These are phyloP conservation scores for Orthochromis indermauri DNA, from an alignment of 2,113 vertebrate genomes.

Conservation along the genomic window DNA sequence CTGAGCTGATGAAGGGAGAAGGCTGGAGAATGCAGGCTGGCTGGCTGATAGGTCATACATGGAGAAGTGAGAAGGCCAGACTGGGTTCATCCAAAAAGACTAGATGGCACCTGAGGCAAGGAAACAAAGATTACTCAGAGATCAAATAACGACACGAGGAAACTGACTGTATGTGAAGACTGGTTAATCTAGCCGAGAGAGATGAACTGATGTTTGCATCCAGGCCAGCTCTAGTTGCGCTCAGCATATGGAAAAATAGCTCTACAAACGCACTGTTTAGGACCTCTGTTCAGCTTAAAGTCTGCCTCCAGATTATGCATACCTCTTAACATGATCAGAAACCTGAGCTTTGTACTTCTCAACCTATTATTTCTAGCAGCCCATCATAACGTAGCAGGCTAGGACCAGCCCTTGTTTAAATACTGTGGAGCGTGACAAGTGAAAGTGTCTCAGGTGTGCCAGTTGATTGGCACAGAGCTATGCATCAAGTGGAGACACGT, in stretches of 20 bases:
- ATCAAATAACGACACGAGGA: background rate
- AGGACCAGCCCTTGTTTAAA: background rate
- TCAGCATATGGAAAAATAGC: background rate
- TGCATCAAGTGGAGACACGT: background rate
- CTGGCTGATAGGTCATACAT: background rate
- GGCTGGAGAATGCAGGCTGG: background rate
- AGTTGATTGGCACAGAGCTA: background rate
- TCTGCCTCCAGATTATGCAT: background rate
- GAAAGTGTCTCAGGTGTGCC: background rate
- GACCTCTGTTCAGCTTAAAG: background rate
- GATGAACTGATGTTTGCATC: background rate
- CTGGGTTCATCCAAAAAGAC: background rate
- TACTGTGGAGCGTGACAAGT: background rate
- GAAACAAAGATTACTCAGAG: background rate
- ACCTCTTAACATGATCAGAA: background rate
- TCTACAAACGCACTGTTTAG: background rate
- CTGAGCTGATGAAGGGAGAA: background rate
- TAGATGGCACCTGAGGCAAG: background rate
- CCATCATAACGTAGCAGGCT: background rate
- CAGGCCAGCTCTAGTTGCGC: accelerated
- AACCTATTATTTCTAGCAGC: background rate
- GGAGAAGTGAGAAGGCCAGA: background rate
- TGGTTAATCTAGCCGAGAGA: background rate
- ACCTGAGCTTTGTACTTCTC: background rate
- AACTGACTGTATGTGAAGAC: background rate